Evolutionary conservation across 2,888 invertebrate species (phyloP), one percentile per base, ranked within the genome.

Genomic region (Zygaena filipendulae): DNA sequence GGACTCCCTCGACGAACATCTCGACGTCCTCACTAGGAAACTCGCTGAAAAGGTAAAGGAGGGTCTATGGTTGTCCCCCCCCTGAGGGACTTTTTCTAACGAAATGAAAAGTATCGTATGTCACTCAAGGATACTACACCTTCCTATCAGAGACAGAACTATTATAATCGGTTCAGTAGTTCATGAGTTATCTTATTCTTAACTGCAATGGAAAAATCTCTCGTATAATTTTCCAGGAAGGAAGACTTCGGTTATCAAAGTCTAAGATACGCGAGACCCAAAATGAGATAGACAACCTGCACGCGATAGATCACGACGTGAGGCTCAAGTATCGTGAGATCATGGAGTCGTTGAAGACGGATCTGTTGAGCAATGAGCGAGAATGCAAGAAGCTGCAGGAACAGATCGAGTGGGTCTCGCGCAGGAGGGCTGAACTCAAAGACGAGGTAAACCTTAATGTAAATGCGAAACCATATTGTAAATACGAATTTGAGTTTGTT

Each of bases 371-470:
- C 34, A 77, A 74, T 28, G 77, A 77, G 49, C 61, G 52, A 35
- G 77, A 79, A 28, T 75, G 77, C 43, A 67, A 59, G 49, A 62
- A 59, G 29, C 52, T 79, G 5, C 79, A 79, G 40, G 70, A 72
- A 16, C 74, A 74, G 48, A 79, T 79, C 13, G 77, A 75, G 40
- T 77, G 75, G 74, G 72, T 77, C 21, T 72, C 74, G 11, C 46
- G 58, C 11, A 45, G 67, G 21, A 46, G 79, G 1, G 77, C 67
- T 0, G 77, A 77, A 35, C 44, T 79, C 1, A 58, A 59, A 23
- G 71, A 66, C 13, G 74, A 79, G 69, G 79, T 77, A 30, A 31
- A 27, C 3, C 10, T n/a, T 8, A n/a, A n/a, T n/a, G 16, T 16
- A 16, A 16, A 16, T 16, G 14, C 12, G 14, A 4, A 11, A 11